Evolutionary conservation across 2,797 vertebrate genomes (phyloP).

Genomic region (Borostomias antarcticus): DNA sequence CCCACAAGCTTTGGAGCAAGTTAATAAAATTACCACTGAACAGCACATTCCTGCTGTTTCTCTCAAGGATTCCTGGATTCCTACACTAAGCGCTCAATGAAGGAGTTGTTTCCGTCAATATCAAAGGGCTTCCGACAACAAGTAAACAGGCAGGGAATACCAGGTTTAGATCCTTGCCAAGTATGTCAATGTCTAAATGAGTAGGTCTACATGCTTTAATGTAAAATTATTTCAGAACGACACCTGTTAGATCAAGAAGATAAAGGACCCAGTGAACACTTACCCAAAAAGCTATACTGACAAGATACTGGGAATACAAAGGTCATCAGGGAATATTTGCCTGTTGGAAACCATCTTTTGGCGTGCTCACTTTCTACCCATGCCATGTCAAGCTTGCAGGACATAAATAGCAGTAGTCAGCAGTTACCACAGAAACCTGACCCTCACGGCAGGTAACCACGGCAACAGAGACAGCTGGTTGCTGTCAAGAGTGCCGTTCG

Average conservation of each 20-base stretch:
- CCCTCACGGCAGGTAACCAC: constrained; percentile 67
- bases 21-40: too few species aligned
- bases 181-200: not conserved
- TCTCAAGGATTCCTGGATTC: too few species aligned
- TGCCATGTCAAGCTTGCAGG: constrained; percentile 39
- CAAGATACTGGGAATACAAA: not conserved
- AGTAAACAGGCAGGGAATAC: not conserved
- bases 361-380: constrained; percentile 32
- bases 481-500: constrained; percentile 52
- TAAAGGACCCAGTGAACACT: not conserved
- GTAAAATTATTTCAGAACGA: not conserved
- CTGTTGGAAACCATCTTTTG: constrained; percentile 35
- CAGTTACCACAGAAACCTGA: constrained; percentile 75
- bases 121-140: not conserved
- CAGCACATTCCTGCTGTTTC: too few species aligned
- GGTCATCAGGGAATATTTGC: constrained; percentile 15
- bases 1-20: too few species aligned
- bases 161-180: not conserved
- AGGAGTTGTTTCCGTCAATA: not conserved
- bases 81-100: not conserved
- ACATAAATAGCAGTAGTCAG: constrained; percentile 73
- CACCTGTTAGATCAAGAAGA: not conserved
- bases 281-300: not conserved
- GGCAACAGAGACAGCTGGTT: constrained; percentile 79
- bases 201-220: not conserved